A percentile compares a stretch with the other conserved stretches of the same genome.
Evolutionary conservation across 2,113 vertebrate genomes (phyloP).

Genomic region (Crotalus horridus): DNA sequence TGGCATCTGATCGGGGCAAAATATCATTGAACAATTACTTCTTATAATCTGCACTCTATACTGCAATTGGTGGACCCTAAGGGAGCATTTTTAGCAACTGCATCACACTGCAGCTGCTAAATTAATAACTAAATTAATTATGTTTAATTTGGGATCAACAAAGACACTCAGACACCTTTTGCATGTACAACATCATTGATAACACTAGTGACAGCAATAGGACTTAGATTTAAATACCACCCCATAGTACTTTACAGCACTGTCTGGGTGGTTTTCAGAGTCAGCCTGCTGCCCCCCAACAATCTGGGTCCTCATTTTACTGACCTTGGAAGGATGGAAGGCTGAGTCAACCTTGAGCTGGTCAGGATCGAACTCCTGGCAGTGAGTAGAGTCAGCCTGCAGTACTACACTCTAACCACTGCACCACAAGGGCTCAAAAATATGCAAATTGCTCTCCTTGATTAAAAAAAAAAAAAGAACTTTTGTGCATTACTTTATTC

Average conservation of each 20-base stretch:
- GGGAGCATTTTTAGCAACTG: background rate
- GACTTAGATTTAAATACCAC: background rate
- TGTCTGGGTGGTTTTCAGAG: too few species aligned
- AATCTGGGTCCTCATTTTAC: too few species aligned
- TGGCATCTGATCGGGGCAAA: background rate
- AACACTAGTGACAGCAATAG: background rate
- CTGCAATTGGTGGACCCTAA: background rate
- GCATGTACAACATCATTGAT: background rate
- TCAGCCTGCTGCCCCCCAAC: too few species aligned
- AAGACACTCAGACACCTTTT: background rate
- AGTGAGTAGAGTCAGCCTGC: background rate
- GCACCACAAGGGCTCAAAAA: background rate
- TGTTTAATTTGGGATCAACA: background rate
- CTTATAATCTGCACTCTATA: background rate
- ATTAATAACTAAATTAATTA: background rate
- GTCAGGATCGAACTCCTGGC: background rate
- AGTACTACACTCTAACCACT: background rate
- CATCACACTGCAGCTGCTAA: background rate
- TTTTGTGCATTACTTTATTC: background rate
- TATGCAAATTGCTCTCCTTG: background rate
- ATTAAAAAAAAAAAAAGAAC: background rate
- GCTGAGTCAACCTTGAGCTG: background rate
- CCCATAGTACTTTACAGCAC: background rate
- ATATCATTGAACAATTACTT: background rate
- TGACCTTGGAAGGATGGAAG: too few species aligned